Conservation (phyloP, 2,797 vertebrate species). For the Microctenopoma steveboyesi region DNA sequence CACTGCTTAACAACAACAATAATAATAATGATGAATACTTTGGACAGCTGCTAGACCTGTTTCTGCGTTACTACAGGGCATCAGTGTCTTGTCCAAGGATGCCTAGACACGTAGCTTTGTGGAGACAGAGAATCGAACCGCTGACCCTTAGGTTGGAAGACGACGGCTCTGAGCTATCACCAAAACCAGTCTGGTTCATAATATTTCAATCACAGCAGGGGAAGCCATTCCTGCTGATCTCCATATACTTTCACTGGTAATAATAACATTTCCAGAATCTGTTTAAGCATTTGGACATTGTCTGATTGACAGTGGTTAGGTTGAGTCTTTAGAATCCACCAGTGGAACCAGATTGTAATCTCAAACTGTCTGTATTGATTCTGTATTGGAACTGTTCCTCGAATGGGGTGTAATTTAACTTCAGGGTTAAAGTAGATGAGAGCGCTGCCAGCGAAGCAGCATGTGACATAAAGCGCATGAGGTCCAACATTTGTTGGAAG, state of each 20-base stretch:
- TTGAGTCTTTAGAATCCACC: slow-evolving; percentile 19
- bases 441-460: slow-evolving; percentile 17
- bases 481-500: slow-evolving; percentile 21
- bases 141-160: too few species aligned
- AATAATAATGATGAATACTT: too few species aligned
- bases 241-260: slow-evolving; percentile 3
- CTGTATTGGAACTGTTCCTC: slow-evolving; percentile 27
- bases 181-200: neutral
- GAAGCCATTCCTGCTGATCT: neutral
- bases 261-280: slow-evolving; percentile 25
- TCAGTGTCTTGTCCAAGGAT: too few species aligned
- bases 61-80: too few species aligned
- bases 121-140: too few species aligned
- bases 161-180: neutral
- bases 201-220: neutral
- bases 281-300: neutral
- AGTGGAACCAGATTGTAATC: slow-evolving; percentile 28
- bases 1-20: too few species aligned
- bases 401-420: slow-evolving; percentile 20
- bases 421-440: slow-evolving; percentile 7
- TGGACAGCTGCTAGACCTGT: too few species aligned
- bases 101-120: too few species aligned
- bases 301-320: slow-evolving; percentile 27
- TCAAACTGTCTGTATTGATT: slow-evolving; percentile 15
- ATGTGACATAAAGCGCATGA: slow-evolving; percentile 4